phyloP scores from a whole-genome alignment of 2,797 vertebrate genomes.

The Anguilla marmorata region DNA sequence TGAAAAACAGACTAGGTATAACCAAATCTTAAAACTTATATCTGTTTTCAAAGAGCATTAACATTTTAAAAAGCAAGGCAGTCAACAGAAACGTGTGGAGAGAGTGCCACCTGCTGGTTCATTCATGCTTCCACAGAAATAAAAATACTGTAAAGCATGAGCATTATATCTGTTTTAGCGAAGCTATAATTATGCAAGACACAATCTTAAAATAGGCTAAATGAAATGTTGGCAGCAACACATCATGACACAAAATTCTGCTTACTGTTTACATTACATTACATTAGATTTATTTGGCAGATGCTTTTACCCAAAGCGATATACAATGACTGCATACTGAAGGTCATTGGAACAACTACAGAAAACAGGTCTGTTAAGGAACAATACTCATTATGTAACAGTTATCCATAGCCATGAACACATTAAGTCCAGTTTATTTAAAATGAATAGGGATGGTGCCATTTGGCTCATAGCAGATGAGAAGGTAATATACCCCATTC shows the following conservation, averaged over 20 bases:
- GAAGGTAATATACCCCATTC: background rate
- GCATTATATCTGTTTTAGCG: background rate
- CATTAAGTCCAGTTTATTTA: background rate
- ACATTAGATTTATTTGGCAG: background rate
- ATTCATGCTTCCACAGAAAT: background rate
- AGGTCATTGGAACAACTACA: too few species aligned
- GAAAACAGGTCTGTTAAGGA: too few species aligned
- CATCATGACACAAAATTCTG: background rate
- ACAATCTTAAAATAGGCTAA: background rate
- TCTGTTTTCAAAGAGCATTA: background rate
- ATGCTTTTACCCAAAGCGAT: too few species aligned
- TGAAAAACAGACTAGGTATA: background rate
- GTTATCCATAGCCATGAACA: too few species aligned
- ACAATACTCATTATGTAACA: too few species aligned
- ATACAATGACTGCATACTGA: too few species aligned
- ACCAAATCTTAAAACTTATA: background rate
- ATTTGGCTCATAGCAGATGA: background rate
- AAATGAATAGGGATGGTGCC: background rate
- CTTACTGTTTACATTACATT: background rate
- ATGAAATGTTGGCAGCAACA: background rate
- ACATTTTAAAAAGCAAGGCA: background rate
- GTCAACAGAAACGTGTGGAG: background rate
- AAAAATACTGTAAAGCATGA: background rate
- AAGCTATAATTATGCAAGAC: background rate
- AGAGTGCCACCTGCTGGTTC: slow-evolving; percentile 3